Percentiles rank a stretch among this genome's conserved stretches.
phyloP scores from a whole-genome alignment of 2,888 invertebrate species.

The Trichopria drosophilae region DNA sequence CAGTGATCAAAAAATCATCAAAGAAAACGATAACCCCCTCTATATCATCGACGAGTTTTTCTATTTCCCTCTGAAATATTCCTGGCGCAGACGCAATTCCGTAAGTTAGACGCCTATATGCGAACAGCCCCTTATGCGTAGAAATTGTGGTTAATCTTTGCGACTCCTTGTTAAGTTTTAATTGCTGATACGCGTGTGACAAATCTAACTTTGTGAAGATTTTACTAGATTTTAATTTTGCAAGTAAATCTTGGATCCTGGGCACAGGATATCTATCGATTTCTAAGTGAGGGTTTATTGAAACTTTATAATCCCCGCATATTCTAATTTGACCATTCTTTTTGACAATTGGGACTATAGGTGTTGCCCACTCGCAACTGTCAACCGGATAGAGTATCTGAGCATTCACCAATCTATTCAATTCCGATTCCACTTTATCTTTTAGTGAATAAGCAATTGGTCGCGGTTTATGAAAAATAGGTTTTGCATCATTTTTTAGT shows the following conservation, averaged over 20 bases:
- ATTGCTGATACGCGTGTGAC: no score
- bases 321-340: conserved; percentile 43
- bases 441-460: conserved; percentile 41
- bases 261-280: conserved; percentile 38
- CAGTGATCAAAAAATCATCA: neutral
- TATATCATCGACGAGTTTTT: conserved; percentile 9
- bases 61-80: no score
- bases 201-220: conserved; percentile 39
- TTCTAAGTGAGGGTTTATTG: conserved; percentile 42
- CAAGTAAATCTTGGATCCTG: conserved; percentile 30
- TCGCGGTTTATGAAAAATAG: conserved; percentile 31
- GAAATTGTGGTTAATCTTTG: conserved; percentile 37
- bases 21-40: conserved; percentile 3
- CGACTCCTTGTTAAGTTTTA: conserved; percentile 30
- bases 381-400: conserved; percentile 35
- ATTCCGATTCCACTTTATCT: conserved; percentile 35
- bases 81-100: conserved; percentile 22
- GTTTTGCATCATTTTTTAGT: conserved; percentile 26
- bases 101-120: conserved; percentile 25
- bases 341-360: conserved; percentile 50
- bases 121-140: conserved; percentile 46
- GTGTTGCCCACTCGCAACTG: conserved; percentile 43
- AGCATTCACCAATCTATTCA: conserved; percentile 30
- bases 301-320: conserved; percentile 49
- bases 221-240: conserved; percentile 39